Conservation (phyloP, 2,888 invertebrate species). For the Seladonia tumulorum region DNA sequence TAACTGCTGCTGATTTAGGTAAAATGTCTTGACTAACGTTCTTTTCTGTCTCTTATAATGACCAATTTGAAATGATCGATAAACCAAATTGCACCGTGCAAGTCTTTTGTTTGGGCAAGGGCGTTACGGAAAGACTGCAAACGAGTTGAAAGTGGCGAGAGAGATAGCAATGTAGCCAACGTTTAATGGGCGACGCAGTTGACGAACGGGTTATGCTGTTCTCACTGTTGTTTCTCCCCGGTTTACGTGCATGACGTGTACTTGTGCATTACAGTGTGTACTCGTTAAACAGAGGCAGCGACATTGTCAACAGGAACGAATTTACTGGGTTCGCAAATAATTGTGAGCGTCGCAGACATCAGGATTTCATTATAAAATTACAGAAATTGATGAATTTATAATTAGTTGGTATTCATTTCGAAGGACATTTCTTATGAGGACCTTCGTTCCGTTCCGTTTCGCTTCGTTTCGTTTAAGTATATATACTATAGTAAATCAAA, state of each 20-base stretch:
- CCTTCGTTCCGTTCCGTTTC: background rate
- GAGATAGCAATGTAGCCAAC: constrained; percentile 35
- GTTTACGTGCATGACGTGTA: constrained; percentile 31
- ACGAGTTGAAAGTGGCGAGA: constrained; percentile 18
- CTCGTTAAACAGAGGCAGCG: constrained; percentile 43
- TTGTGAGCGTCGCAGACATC: constrained; percentile 17
- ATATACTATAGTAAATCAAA: too few species aligned
- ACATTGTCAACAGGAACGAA: constrained; percentile 10
- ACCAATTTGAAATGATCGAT: constrained; percentile 51
- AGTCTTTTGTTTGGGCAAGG: constrained; percentile 29
- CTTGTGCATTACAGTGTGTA: constrained; percentile 32
- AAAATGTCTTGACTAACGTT: background rate
- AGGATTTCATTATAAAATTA: background rate
- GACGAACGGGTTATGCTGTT: constrained; percentile 36
- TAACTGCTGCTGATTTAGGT: background rate
- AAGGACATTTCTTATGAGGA: background rate
- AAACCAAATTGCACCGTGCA: constrained; percentile 15
- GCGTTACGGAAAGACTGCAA: constrained; percentile 26
- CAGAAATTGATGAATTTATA: background rate
- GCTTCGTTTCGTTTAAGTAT: background rate
- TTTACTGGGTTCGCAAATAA: constrained; percentile 25
- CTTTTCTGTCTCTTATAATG: constrained; percentile 35
- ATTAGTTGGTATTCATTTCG: too few species aligned
- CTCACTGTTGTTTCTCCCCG: constrained; percentile 3
- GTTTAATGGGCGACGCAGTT: constrained; percentile 40